Evolutionary conservation across 2,113 vertebrate genomes (phyloP).

Genomic region (Nyctibius bracteatus): DNA sequence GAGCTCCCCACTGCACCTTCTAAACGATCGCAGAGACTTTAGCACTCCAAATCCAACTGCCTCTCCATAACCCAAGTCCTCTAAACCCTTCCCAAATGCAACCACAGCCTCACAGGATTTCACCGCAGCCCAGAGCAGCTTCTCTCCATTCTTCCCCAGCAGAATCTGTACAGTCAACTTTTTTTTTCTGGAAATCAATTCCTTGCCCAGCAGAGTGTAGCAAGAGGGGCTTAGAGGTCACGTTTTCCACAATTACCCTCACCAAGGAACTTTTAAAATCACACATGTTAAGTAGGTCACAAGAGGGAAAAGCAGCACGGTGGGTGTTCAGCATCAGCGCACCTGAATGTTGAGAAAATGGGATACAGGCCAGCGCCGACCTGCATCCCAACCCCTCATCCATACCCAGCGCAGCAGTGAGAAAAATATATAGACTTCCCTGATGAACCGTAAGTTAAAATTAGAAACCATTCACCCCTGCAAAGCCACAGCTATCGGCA

Average conservation of each 20-base stretch:
- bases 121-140: background rate
- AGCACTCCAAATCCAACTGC: background rate
- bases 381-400: background rate
- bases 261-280: background rate
- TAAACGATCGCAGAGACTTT: accelerated
- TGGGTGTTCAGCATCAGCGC: background rate
- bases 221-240: slow-evolving; percentile 22
- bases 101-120: background rate
- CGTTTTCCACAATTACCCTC: slow-evolving; percentile 16
- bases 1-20: accelerated
- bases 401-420: background rate
- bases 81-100: background rate
- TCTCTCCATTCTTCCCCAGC: background rate
- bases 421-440: background rate
- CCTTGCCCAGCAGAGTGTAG: slow-evolving; percentile 20
- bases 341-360: background rate
- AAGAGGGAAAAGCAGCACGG: background rate
- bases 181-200: slow-evolving; percentile 12
- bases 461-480: slow-evolving; percentile 59
- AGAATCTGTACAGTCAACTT: background rate
- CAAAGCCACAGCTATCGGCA: slow-evolving; percentile 43
- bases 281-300: background rate
- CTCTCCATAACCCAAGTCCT: background rate
- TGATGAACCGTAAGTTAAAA: slow-evolving; percentile 53
- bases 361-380: accelerated